These are phyloP conservation scores for Saxidomus purpurata DNA, from an alignment of 1,140 invertebrate genomes.

Conservation along the genomic window DNA sequence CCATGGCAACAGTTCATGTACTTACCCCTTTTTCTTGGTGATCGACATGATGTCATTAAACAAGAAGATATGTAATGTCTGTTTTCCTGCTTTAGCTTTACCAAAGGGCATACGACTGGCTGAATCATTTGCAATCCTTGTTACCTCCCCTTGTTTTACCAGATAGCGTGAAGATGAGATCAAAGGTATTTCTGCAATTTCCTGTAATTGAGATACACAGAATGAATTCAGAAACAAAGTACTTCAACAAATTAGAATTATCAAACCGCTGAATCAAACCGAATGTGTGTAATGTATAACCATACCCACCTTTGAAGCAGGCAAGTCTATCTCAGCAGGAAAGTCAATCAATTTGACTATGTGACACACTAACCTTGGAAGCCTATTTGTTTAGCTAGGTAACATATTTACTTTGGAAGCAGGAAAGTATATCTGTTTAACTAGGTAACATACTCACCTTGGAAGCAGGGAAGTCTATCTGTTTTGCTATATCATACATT, in stretches of 20 bases:
- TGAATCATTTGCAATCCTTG: slow-evolving; percentile 92
- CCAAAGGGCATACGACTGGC: slow-evolving; percentile 88
- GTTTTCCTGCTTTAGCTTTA: slow-evolving; percentile 75
- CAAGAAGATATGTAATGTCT: slow-evolving; percentile 93
- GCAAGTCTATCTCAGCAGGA: too few relatives aligned
- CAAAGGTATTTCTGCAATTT: slow-evolving; percentile 89
- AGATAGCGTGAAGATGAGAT: slow-evolving; percentile 92
- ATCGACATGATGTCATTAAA: slow-evolving; percentile 97
- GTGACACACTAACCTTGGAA: too few relatives aligned
- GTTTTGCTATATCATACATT: slow-evolving; percentile 90
- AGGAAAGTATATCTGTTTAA: too few relatives aligned
- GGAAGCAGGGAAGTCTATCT: slow-evolving; percentile 90
- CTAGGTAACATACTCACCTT: slow-evolving; percentile 45
- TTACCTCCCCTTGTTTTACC: slow-evolving; percentile 94
- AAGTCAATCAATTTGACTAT: too few relatives aligned
- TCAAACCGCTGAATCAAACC: too few relatives aligned
- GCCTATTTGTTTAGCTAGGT: too few relatives aligned
- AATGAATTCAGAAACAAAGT: too few relatives aligned
- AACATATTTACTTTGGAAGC: too few relatives aligned
- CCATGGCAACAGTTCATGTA: neutral
- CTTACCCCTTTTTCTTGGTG: slow-evolving; percentile 92
- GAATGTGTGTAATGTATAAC: too few relatives aligned
- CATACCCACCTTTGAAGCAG: too few relatives aligned
- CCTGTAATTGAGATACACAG: too few relatives aligned
- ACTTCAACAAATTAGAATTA: too few relatives aligned